A percentile compares a stretch with the other conserved stretches of the same genome.
These are phyloP conservation scores for Tyria jacobaeae DNA, from an alignment of 2,888 invertebrate genomes.

Conservation along the genomic window DNA sequence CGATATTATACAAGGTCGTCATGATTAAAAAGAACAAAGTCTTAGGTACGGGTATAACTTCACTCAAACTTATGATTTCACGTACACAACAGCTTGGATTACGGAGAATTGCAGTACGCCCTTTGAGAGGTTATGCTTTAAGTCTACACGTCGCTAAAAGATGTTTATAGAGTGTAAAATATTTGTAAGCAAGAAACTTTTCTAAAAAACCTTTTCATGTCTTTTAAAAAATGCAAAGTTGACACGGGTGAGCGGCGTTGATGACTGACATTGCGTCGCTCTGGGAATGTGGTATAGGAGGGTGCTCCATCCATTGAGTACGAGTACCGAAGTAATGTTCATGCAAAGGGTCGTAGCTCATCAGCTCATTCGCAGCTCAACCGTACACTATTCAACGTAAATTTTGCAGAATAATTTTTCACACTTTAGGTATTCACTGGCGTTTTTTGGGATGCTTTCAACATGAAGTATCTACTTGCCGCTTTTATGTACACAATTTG, in stretches of 20 bases:
- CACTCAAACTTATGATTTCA: constrained; percentile 25
- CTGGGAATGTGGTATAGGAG: constrained; percentile 53
- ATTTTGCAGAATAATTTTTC: constrained; percentile 66
- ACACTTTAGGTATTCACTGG: constrained; percentile 54
- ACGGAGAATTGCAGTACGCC: constrained; percentile 17
- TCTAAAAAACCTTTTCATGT: constrained; percentile 63
- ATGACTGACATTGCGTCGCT: constrained; percentile 62
- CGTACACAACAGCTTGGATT: constrained; percentile 23
- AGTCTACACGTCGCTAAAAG: constrained; percentile 20
- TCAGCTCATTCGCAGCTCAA: constrained; percentile 54
- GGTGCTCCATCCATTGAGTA: constrained; percentile 62
- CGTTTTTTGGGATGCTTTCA: constrained; percentile 36
- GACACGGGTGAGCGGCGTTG: constrained; percentile 57
- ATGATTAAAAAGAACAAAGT: background rate
- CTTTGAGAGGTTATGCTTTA: constrained; percentile 22
- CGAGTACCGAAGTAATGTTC: constrained; percentile 58
- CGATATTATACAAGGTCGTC: background rate
- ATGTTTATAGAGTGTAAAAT: constrained; percentile 49
- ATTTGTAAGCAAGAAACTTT: constrained; percentile 44
- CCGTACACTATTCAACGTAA: constrained; percentile 61
- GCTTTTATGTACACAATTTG: constrained; percentile 11
- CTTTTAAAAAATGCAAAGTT: constrained; percentile 58
- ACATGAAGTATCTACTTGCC: background rate
- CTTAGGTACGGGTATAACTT: background rate
- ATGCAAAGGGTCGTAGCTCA: constrained; percentile 48